phyloP scores from a whole-genome alignment of 1,140 invertebrate genomes.

The Epicauta chinensis region DNA sequence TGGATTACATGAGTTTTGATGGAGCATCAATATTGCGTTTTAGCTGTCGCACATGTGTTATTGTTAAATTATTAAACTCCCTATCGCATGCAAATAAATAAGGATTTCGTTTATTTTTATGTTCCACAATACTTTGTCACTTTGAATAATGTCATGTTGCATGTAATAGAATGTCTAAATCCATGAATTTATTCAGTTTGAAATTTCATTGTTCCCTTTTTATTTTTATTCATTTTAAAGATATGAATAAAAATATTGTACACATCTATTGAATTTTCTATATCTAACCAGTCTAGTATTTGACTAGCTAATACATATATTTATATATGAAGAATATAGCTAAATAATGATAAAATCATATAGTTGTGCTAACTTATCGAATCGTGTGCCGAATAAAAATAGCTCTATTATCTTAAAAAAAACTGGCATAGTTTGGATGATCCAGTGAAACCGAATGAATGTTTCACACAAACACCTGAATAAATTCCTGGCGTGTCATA shows the following conservation, averaged over 20 bases:
- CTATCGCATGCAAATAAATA: no score
- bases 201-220: slow-evolving; percentile 7
- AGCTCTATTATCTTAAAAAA: slow-evolving; percentile 10
- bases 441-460: neutral
- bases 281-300: slow-evolving; percentile 2
- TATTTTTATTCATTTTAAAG: slow-evolving; percentile 14
- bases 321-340: neutral
- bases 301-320: no score
- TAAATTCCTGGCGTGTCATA: slow-evolving; percentile 1
- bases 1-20: no score
- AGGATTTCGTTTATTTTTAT: no score
- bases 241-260: slow-evolving; percentile 5
- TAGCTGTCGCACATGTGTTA: no score
- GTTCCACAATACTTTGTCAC: no score
- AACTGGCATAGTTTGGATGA: neutral
- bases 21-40: no score
- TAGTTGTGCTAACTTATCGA: slow-evolving; percentile 6
- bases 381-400: slow-evolving; percentile 6
- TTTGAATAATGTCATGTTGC: slow-evolving; percentile 8
- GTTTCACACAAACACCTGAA: slow-evolving; percentile 8
- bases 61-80: no score
- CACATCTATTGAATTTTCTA: slow-evolving; percentile 8
- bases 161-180: slow-evolving; percentile 5
- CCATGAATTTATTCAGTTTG: slow-evolving; percentile 9
- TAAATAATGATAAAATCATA: slow-evolving; percentile 11